A percentile compares a stretch with the other conserved stretches of the same genome.
Evolutionary conservation across 2,888 invertebrate species (phyloP).

Genomic region (Operophtera brumata): DNA sequence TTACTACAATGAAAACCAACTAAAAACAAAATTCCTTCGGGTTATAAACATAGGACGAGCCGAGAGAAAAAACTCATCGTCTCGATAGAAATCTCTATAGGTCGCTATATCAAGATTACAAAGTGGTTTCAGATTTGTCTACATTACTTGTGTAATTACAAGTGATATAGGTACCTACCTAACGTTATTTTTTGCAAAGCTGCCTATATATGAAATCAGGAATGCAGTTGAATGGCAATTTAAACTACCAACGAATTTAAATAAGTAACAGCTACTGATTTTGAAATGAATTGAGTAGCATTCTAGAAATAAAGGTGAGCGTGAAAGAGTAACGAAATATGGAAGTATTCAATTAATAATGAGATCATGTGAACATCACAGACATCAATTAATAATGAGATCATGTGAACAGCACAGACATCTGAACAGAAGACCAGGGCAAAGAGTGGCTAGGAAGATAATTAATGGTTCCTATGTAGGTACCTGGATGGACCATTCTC

Average conservation of each 20-base stretch:
- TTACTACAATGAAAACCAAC: conserved; percentile 29
- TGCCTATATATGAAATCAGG: neutral
- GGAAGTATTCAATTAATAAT: too few species aligned
- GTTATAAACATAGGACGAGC: conserved; percentile 14
- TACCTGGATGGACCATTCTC: too few species aligned
- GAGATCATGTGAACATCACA: too few species aligned
- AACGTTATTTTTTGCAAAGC: neutral
- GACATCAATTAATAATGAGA: too few species aligned
- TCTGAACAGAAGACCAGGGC: too few species aligned
- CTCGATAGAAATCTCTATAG: conserved; percentile 3
- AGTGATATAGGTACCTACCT: too few species aligned
- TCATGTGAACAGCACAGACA: too few species aligned
- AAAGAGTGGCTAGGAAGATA: too few species aligned
- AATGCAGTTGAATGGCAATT: neutral
- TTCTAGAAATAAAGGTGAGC: too few species aligned
- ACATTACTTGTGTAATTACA: neutral
- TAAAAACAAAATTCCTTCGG: conserved; percentile 17
- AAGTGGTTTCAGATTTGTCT: neutral
- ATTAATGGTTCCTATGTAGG: too few species aligned
- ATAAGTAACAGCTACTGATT: neutral
- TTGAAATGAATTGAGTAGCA: too few species aligned
- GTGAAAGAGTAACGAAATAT: too few species aligned
- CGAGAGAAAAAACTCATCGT: conserved; percentile 1
- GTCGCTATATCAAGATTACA: neutral
- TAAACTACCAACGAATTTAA: neutral